Evolutionary conservation across 35 echinoderm and acorn worm species (phyloP).

Genomic region (Holothuria glaberrima): DNA sequence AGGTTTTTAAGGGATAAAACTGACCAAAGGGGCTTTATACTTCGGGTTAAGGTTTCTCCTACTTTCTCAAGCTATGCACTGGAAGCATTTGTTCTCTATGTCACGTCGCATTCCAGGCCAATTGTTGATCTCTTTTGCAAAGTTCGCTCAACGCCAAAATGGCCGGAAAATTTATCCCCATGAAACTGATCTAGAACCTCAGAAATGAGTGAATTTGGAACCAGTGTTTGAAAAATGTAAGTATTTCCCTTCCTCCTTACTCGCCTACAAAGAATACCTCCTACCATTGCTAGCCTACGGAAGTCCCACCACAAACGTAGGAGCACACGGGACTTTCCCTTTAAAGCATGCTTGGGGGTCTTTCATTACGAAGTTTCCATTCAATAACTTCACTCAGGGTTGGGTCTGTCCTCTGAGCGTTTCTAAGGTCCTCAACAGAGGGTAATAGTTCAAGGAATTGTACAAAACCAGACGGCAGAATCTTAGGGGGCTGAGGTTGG

Average conservation of each 20-base stretch:
- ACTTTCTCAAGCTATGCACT: conserved; percentile 4
- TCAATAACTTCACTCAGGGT: background rate
- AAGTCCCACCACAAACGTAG: conserved; percentile 32
- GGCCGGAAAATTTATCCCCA: conserved; percentile 3
- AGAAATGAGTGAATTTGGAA: too few relatives aligned
- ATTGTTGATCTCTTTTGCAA: background rate
- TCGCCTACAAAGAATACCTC: too few relatives aligned
- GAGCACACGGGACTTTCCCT: background rate
- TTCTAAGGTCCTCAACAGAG: background rate
- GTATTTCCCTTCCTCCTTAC: background rate
- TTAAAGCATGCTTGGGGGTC: background rate
- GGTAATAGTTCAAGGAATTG: background rate
- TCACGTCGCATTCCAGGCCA: conserved; percentile 7
- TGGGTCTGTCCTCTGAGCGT: conserved; percentile 6
- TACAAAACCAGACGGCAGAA: background rate
- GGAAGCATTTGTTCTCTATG: background rate
- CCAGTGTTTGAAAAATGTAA: background rate
- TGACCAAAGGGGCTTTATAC: too few relatives aligned
- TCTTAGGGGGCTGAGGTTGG: background rate
- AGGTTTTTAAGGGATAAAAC: too few relatives aligned
- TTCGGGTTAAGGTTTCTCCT: background rate
- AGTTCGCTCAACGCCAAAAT: conserved; percentile 38
- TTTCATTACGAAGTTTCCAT: background rate
- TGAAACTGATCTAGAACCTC: too few relatives aligned
- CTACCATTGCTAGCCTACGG: conserved; percentile 5